Base-by-base conservation (phyloP, 1,140 invertebrate genomes). In the Drosophila nigrodunni region DNA sequence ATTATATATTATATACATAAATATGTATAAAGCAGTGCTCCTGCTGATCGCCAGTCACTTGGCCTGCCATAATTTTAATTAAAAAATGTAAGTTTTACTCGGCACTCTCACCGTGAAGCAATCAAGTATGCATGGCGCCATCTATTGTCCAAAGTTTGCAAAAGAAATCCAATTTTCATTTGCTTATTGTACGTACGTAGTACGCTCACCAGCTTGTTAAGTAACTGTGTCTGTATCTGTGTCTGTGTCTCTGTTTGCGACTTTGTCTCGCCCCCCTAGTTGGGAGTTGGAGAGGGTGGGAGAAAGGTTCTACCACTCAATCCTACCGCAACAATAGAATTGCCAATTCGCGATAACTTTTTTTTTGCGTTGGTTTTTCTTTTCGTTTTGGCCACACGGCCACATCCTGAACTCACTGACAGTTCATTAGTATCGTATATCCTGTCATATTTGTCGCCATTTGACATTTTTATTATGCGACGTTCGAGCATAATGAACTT, bases 341-440 rank as follows among this genome's bases (percentile, higher is more conserved):
- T 62, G 52, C 43, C 59, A 78, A 75, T 61, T 43, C 10, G 61
- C 68, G 25, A 39, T 69, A 30, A n/a, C 62, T 61, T 54, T 44
- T 50, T 37, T 61, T n/a, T 15, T 15, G 15, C 18, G 37, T 50
- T 39, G n/a, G 8, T 15, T 15, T 55, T 70, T 7, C 60, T 65
- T 34, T 57, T 34, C 30, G 13, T 49, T 13, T 46, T 5, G 11
- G 11, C 9, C 57, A 21, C 39, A 25, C 50, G 11, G 37, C 3
- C 35, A 54, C 60, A 75, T 75, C 67, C 59, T 75, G 66, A 37
- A 43, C 43, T 11, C 44, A 43, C 15, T 76, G 82, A 73, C 78
- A 82, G 82, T 82, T 87, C 82, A 87, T 82, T 87, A 87, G 82
- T 76, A 74, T 54, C 70, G 78, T 61, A 66, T 74, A 87, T 87